Conservation (phyloP, 2,888 invertebrate species). For the Macrophya alboannulata region DNA sequence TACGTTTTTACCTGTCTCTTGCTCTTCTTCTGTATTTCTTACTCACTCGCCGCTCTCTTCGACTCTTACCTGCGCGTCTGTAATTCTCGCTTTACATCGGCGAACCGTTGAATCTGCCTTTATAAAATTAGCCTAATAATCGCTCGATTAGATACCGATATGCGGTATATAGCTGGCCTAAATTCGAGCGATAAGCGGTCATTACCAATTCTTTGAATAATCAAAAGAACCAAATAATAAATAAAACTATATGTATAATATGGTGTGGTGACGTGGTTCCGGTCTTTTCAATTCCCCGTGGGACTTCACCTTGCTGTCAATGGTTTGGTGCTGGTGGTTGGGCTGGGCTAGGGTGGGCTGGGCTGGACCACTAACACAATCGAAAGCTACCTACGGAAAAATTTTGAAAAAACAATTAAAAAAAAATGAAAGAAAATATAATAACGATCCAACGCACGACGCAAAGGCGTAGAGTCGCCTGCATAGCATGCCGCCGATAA, state of each 20-base stretch:
- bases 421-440: conserved; percentile 27
- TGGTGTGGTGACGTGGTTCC: conserved; percentile 55
- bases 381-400: conserved; percentile 30
- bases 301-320: conserved; percentile 44
- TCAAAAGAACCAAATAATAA: background rate
- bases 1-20: background rate
- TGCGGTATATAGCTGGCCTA: conserved; percentile 9
- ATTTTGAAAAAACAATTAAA: conserved; percentile 42
- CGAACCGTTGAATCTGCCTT: conserved; percentile 13
- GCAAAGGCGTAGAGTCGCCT: conserved; percentile 45
- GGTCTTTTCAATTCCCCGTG: conserved; percentile 40
- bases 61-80: conserved; percentile 47
- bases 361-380: conserved; percentile 52
- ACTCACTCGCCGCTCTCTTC: conserved; percentile 41
- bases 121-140: background rate
- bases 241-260: conserved; percentile 14
- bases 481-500: conserved; percentile 41
- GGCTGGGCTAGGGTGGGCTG: conserved; percentile 37
- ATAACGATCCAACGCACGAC: conserved; percentile 28
- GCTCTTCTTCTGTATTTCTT: background rate
- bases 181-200: background rate
- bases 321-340: conserved; percentile 54
- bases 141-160: background rate
- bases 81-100: background rate
- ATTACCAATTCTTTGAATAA: background rate